Evolutionary conservation across 2,888 invertebrate species (phyloP).

Genomic region (Cremastobaeus sp.): DNA sequence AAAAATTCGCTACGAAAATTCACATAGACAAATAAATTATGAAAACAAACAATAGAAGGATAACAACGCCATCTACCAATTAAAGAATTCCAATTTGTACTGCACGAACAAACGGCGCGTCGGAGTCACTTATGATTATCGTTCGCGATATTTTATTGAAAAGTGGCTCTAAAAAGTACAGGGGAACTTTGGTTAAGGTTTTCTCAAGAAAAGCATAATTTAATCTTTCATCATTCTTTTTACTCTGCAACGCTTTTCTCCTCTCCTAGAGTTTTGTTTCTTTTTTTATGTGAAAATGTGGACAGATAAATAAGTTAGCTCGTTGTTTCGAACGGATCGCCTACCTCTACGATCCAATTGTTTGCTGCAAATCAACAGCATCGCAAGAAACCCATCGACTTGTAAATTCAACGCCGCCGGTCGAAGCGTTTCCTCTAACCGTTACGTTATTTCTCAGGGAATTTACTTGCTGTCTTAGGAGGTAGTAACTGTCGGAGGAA

Average conservation of each 20-base stretch:
- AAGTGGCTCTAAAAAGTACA: conserved; percentile 35
- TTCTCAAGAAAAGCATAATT: not conserved
- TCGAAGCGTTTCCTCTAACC: too few species aligned
- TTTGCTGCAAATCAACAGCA: too few species aligned
- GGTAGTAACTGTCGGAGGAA: conserved; percentile 71
- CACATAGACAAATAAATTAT: conserved; percentile 16
- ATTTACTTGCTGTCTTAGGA: conserved; percentile 62
- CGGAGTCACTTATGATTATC: conserved; percentile 36
- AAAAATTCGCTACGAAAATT: conserved; percentile 13
- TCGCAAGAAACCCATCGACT: too few species aligned
- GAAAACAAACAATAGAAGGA: conserved; percentile 1
- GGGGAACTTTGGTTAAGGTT: conserved; percentile 40
- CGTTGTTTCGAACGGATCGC: conserved; percentile 29
- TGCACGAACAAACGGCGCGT: conserved; percentile 1
- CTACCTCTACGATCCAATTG: conserved; percentile 37
- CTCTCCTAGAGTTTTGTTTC: not conserved
- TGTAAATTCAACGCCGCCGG: too few species aligned
- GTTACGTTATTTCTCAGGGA: too few species aligned
- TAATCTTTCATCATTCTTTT: not conserved
- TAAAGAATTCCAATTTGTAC: conserved; percentile 10
- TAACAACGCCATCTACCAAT: not conserved
- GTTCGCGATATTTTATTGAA: conserved; percentile 33
- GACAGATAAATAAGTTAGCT: conserved; percentile 56
- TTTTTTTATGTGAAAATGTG: conserved; percentile 31
- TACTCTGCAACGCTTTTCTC: not conserved